These are phyloP conservation scores for Lochmaea capreae DNA, from an alignment of 2,888 invertebrate species.

Conservation along the genomic window DNA sequence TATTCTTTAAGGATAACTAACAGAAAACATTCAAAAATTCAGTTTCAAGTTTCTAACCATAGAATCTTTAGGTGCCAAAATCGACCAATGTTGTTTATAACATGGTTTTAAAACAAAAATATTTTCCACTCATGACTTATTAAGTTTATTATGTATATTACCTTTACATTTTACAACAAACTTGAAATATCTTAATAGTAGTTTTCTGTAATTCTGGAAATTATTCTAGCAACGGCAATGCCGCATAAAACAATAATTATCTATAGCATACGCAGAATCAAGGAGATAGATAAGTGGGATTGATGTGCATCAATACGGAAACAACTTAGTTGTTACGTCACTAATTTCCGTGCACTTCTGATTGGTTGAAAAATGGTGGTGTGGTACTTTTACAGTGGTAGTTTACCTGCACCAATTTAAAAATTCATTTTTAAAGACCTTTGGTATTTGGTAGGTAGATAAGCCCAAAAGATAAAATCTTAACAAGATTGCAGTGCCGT, in stretches of 20 bases:
- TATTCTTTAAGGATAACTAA: no score
- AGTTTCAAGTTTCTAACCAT: no score
- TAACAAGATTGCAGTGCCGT: no score
- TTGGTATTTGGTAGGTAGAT: not conserved
- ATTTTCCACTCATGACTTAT: no score
- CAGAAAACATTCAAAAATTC: no score
- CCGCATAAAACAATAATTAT: not conserved
- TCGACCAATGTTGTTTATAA: no score
- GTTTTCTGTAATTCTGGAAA: not conserved
- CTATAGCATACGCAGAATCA: not conserved
- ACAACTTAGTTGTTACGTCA: constrained; percentile 9
- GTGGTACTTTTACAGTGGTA: constrained; percentile 15
- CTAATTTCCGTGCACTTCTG: not conserved
- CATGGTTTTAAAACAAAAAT: no score
- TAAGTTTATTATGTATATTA: no score
- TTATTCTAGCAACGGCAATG: not conserved
- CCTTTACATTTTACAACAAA: no score
- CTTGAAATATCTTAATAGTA: no score
- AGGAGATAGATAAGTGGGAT: not conserved
- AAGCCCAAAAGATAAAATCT: not conserved
- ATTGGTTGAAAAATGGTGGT: constrained; percentile 16
- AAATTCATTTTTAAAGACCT: not conserved
- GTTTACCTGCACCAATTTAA: not conserved
- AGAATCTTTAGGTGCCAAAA: no score
- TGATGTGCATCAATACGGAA: constrained; percentile 12